Base-by-base conservation (phyloP, 2,113 vertebrate genomes). In the Taurulus bubalis region DNA sequence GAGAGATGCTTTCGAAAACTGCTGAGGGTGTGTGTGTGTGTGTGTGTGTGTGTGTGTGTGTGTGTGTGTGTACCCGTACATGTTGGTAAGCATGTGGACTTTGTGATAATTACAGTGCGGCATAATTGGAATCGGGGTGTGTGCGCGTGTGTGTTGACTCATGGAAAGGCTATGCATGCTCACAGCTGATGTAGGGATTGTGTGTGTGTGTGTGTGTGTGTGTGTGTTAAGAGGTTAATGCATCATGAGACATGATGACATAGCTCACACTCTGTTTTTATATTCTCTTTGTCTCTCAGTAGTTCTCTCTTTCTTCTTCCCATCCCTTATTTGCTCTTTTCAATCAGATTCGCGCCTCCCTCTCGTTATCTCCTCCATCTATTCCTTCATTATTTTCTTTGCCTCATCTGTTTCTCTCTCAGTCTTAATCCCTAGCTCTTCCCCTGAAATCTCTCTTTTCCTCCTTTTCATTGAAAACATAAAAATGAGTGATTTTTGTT, bases 241-340 rank as follows among this genome's bases (percentile, higher is more conserved):
- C 49, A 85, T 82, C 78, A 84, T 69, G 55, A 85, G 63, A 75
- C 45, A 77, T 64, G 75, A 79, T 78, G 87, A 85, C 79, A 28
- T 67, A 53, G 26, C 72, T 78, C 22, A 53, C 51, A 53, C 51
- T 51, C 20, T 74, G 16, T 75, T 79, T 71, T 59, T 60, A 45
- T 79, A 16, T 28, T 67, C 66, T 65, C 8, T 47, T 26, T 28
- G 58, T 47, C 42, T 28, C 63, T 75, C 75, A 47, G 16, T 28
- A 24, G 6, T 42, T 40, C 20, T 42, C 12, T 6, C 6, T 45
- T 71, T 72, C 22, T 53, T 71, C 2, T 0, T 65, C 47, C 63
- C 11, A 0, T 22, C 16, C 42, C 24, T 28, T 60, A 49, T 53
- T 67, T 10, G 9, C 58, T 59, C 72, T 20, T 20, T 49, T 74